Percentiles rank a stretch among this genome's conserved stretches.
phyloP scores from a whole-genome alignment of 2,797 vertebrate species.

The Argyrosomus regius region DNA sequence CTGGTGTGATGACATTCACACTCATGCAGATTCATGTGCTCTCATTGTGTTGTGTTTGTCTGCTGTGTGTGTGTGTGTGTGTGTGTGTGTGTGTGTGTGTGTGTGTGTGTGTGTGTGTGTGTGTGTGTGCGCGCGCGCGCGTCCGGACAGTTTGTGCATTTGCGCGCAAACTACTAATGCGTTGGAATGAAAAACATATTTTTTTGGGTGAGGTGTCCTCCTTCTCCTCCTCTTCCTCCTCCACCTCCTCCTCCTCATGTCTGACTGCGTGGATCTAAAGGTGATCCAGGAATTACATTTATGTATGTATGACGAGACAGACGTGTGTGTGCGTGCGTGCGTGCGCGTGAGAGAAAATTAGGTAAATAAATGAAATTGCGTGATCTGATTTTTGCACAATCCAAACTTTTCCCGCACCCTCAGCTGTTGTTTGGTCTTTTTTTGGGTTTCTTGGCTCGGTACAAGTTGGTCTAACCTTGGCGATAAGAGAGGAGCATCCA shows the following conservation, averaged over 20 bases:
- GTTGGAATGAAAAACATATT: constrained; percentile 28
- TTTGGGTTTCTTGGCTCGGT: neutral
- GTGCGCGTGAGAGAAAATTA: neutral
- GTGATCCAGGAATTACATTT: constrained; percentile 50
- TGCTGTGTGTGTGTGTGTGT: neutral
- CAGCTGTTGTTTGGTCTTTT: neutral
- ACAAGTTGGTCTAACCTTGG: constrained; percentile 67
- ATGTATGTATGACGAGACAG: constrained; percentile 30
- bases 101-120: neutral
- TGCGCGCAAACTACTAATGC: constrained; percentile 66
- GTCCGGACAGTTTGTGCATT: constrained; percentile 40
- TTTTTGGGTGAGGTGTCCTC: too few relatives aligned
- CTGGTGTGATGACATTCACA: constrained; percentile 34
- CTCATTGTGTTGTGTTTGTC: constrained; percentile 4
- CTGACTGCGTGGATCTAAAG: neutral
- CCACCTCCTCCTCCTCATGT: neutral
- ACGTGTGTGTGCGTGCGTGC: neutral
- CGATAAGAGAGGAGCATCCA: constrained; percentile 35
- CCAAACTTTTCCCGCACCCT: constrained; percentile 45
- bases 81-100: constrained; percentile 11
- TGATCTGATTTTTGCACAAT: neutral
- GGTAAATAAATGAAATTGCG: neutral
- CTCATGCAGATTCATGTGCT: constrained; percentile 18
- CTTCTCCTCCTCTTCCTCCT: too few relatives aligned
- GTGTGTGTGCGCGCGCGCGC: neutral